phyloP scores from a whole-genome alignment of 2,113 vertebrate species.

The Edolisoma coerulescens region DNA sequence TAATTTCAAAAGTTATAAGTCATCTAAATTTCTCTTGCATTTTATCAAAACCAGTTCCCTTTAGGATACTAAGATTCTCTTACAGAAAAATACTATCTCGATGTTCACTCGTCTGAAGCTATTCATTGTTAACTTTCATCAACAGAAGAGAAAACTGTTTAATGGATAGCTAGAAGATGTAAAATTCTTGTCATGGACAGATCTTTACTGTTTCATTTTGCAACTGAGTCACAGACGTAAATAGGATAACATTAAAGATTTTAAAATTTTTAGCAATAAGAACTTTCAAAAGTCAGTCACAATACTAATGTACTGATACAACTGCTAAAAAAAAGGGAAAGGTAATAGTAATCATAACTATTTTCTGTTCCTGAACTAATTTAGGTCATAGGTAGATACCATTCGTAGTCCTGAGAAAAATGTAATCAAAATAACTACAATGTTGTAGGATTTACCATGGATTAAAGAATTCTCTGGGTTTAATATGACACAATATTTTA shows the following conservation, averaged over 20 bases:
- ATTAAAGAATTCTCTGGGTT: not conserved
- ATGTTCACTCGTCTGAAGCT: not conserved
- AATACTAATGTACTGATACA: not conserved
- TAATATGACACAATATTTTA: not conserved
- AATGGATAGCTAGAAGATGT: not conserved
- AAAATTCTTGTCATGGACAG: not conserved
- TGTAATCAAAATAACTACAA: not conserved
- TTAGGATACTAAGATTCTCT: not conserved
- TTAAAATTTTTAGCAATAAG: not conserved
- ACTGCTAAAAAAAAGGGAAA: not conserved
- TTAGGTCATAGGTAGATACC: not conserved
- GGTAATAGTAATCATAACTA: not conserved
- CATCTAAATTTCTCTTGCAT: not conserved
- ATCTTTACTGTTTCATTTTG: not conserved
- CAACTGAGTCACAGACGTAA: not conserved
- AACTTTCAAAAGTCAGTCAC: not conserved
- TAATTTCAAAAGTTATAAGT: slow-evolving; percentile 15
- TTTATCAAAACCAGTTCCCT: not conserved
- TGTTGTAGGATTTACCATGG: not conserved
- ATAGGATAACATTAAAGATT: not conserved
- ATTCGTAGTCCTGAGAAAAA: not conserved
- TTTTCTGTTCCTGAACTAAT: not conserved
- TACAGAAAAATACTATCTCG: not conserved
- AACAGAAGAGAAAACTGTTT: not conserved
- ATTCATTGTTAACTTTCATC: not conserved